Evolutionary conservation across 2,797 vertebrate genomes (phyloP), one percentile per base, ranked within the genome.

Genomic region (Babyrousa celebensis): DNA sequence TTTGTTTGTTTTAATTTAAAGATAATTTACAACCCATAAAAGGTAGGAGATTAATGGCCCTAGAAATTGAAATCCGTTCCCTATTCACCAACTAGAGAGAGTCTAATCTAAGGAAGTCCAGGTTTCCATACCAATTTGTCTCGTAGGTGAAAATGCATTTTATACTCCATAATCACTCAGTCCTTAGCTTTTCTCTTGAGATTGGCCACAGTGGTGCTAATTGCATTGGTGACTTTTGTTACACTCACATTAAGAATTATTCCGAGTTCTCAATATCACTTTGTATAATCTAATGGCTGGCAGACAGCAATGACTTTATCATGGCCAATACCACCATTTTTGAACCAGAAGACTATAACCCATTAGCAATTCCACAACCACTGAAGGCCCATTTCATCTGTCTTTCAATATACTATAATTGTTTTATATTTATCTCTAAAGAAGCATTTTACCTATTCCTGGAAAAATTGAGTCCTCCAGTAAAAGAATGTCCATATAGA

Each of bases 1-100:
- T 96, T 96, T 93, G 62, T 97, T 97, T 97, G 85, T 96, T 97
- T 97, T 95, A 95, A 97, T 96, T 97, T 97, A 96, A 97, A 97
- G 91, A 79, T 92, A 97, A 97, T 98, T 97, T 98, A 72, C 43
- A 93, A 86, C 16, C 48, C 72, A 95, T 94, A 98, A 96, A 96
- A 96, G 36, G 63, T 80, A 96, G 54, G 86, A 96, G 58, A 96
- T 94, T 97, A 96, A 97, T 94, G 84, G 60, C 77, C 83, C 75
- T 85, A 96, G 85, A 96, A 96, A 96, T 89, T 97, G 91, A 97
- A 96, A 93, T 97, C 54, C 88, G 93, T 96, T 97, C 60, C 63
- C 79, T 91, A 85, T 89, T 97, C 74, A 95, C 85, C 75, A 97
- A 85, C 82, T 93, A 92, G 40, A 96, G 40, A 96, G 63, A 65